Base-by-base conservation (phyloP, 2,113 vertebrate genomes). In the Pseudopipra pipra region DNA sequence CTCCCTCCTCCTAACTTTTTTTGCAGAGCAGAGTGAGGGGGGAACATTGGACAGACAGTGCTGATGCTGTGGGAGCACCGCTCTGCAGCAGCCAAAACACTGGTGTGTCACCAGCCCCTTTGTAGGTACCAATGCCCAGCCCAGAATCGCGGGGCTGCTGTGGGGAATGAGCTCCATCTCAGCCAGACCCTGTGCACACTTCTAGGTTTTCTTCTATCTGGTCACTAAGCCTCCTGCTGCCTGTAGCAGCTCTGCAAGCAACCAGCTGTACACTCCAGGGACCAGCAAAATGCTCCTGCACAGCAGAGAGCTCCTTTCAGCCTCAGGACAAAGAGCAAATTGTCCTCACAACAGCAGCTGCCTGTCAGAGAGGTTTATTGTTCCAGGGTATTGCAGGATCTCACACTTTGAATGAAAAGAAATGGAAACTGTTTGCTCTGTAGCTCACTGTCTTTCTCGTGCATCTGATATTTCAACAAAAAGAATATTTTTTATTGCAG, bases 391-490 rank as follows among this genome's bases (percentile, higher is more conserved):
- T 19, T 9, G 25, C 52, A 54, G 30, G 33, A 46, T 65, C 65
- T 70, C 28, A 23, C 11, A 14, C 35, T 68, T 30, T 2, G 17
- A 82, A 56, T 25, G 43, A 51, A 68, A 88, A 1, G 5, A 35
- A 92, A n/a, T 17, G 17, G 19, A 63, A 44, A n/a, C 46, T 63
- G 14, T 51, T 87, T 63, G 44, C 52, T 87, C 23, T 78, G 55
- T 46, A 66, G 55, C 37, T 85, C 59, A 24, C 47, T 19, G 2
- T 23, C n/a, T 46, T 80, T 49, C 21, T 46, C 0, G 0, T 43
- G 33, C 35, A 46, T 44, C 63, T 73, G 17, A 31, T 33, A 20
- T 51, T 70, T 70, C 63, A 66, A 66, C 4, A 2, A 44, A 62
- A 68, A 3, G 5, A 41, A 6, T 37, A 22, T 19, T 63, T 76